Conservation (phyloP, 2,888 invertebrate species). For the Caenorhabditis sp. region DNA sequence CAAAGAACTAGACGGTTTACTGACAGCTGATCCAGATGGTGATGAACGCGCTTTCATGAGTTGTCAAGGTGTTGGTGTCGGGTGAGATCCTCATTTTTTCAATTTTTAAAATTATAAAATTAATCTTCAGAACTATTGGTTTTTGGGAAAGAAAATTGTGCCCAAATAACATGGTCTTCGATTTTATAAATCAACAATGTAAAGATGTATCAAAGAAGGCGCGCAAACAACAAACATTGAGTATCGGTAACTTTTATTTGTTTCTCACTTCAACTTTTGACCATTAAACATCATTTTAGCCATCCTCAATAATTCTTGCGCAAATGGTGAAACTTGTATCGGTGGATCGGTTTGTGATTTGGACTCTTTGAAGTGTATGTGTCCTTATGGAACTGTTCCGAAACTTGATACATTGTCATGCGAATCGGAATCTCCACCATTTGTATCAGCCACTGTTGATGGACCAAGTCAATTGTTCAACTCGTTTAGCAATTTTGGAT, state of each 20-base stretch:
- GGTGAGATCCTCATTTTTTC: conserved; percentile 44
- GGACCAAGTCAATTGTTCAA: conserved; percentile 38
- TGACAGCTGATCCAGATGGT: conserved; percentile 66
- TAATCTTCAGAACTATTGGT: conserved; percentile 57
- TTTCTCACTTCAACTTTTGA: too few relatives aligned
- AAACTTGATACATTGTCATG: conserved; percentile 68
- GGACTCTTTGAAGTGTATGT: conserved; percentile 60
- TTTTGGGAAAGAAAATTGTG: conserved; percentile 68
- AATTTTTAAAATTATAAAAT: too few relatives aligned
- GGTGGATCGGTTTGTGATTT: conserved; percentile 69
- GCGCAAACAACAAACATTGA: conserved; percentile 56
- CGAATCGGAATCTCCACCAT: conserved; percentile 37
- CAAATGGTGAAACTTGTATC: conserved; percentile 68
- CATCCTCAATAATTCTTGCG: conserved; percentile 68
- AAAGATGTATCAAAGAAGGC: conserved; percentile 51
- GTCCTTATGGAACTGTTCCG: conserved; percentile 67
- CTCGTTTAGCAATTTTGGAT: conserved; percentile 15
- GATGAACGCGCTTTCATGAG: conserved; percentile 63
- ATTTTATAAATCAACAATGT: conserved; percentile 68
- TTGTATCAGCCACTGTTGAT: conserved; percentile 43
- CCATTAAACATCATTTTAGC: conserved; percentile 45
- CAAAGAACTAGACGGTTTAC: conserved; percentile 60
- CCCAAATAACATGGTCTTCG: conserved; percentile 67
- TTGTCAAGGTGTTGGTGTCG: conserved; percentile 61
- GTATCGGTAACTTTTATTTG: conserved; percentile 52